Percentiles rank a stretch among this genome's conserved stretches.
Evolutionary conservation across 53 echinoderm and acorn worm species (phyloP).

Genomic region (Astropecten irregularis): DNA sequence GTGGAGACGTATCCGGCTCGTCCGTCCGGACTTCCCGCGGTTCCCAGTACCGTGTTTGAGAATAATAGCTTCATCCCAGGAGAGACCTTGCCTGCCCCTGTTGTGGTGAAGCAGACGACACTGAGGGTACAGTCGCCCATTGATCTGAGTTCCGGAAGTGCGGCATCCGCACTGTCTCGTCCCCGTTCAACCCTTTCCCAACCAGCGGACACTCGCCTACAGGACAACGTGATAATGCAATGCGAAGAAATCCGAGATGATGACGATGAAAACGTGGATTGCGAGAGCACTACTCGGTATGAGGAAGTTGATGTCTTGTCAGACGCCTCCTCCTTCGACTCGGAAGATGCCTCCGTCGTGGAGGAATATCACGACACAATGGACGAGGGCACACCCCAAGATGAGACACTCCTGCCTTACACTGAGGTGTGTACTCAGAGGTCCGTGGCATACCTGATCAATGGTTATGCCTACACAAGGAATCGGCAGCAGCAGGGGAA

Average conservation of each 20-base stretch:
- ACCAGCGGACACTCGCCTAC: neutral
- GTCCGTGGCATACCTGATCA: slow-evolving; percentile 28
- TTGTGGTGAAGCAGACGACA: neutral
- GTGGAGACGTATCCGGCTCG: slow-evolving; percentile 45
- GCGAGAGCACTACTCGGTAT: neutral
- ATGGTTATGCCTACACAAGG: slow-evolving; percentile 39
- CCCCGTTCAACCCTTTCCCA: no score
- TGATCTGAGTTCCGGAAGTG: neutral
- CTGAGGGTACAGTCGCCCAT: slow-evolving; percentile 1
- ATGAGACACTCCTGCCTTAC: slow-evolving; percentile 27
- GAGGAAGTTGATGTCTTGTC: slow-evolving; percentile 13
- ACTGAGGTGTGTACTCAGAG: slow-evolving; percentile 29
- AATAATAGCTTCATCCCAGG: slow-evolving; percentile 37
- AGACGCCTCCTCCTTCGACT: slow-evolving; percentile 12
- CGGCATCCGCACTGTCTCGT: no score
- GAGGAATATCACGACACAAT: neutral
- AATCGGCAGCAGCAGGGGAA: slow-evolving; percentile 37
- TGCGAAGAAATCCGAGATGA: slow-evolving; percentile 42
- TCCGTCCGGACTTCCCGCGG: neutral
- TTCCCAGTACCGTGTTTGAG: slow-evolving; percentile 20
- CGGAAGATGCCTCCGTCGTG: neutral
- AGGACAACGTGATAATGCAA: slow-evolving; percentile 27
- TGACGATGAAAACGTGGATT: neutral
- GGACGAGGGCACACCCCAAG: neutral
- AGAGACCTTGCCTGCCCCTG: neutral